Evolutionary conservation across 2,888 invertebrate genomes (phyloP).

Genomic region (Sinotaia quadrata): DNA sequence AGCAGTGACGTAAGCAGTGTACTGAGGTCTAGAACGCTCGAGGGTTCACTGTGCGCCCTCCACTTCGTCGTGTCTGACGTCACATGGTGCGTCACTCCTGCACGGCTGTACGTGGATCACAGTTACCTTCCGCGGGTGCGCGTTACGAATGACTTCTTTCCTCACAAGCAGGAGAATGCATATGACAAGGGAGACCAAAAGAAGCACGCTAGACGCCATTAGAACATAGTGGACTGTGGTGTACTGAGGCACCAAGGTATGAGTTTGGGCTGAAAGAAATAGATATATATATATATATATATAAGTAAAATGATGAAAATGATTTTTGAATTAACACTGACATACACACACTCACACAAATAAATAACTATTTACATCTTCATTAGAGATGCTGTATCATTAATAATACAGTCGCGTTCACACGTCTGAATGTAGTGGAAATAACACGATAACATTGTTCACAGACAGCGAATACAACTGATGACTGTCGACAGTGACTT

Average conservation of each 20-base stretch:
- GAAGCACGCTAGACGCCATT: conserved; percentile 9
- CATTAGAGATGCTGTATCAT: too few species aligned
- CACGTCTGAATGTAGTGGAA: too few species aligned
- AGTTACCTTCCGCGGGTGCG: neutral
- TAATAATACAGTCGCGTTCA: too few species aligned
- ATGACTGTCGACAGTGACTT: too few species aligned
- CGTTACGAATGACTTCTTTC: neutral
- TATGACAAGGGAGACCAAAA: conserved; percentile 1
- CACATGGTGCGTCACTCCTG: neutral
- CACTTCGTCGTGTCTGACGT: neutral
- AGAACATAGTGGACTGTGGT: conserved; percentile 11
- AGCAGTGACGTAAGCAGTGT: too few species aligned
- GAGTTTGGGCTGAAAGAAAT: neutral
- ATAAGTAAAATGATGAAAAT: neutral
- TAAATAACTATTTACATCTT: too few species aligned
- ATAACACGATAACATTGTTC: too few species aligned
- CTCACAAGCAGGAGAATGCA: conserved; percentile 17
- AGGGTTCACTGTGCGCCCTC: too few species aligned
- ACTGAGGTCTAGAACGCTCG: too few species aligned
- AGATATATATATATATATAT: too few species aligned
- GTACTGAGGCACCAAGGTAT: neutral
- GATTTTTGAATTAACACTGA: neutral
- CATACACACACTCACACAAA: neutral
- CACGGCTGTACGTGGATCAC: conserved; percentile 20
- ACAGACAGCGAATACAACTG: too few species aligned